Conservation (phyloP, 2,888 invertebrate genomes). For the Ceramica pisi region DNA sequence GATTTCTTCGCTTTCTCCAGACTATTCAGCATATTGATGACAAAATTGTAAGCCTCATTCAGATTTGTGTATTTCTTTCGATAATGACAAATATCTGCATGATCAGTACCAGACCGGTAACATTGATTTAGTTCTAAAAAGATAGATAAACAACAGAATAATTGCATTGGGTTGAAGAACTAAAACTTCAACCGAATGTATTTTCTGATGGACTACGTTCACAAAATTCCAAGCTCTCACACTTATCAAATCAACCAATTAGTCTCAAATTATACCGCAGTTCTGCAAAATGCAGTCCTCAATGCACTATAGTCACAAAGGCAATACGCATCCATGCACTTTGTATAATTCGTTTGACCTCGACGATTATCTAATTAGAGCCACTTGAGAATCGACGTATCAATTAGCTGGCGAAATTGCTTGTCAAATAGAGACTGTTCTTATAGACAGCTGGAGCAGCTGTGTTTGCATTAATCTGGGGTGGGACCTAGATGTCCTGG, state of each 20-base stretch:
- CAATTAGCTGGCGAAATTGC: constrained; percentile 55
- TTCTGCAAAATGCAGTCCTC: constrained; percentile 19
- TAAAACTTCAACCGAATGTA: background rate
- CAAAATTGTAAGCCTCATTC: background rate
- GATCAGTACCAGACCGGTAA: background rate
- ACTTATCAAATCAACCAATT: constrained; percentile 15
- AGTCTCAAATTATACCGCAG: constrained; percentile 15
- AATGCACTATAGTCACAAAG: constrained; percentile 41
- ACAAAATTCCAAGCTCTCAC: constrained; percentile 9
- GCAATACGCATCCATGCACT: constrained; percentile 55
- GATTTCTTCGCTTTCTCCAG: background rate
- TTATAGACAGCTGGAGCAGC: constrained; percentile 31
- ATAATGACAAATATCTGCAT: background rate
- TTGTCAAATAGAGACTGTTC: constrained; percentile 44
- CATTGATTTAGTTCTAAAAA: background rate
- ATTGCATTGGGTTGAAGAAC: no score
- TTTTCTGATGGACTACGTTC: background rate
- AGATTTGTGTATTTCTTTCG: background rate
- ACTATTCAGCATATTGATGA: background rate
- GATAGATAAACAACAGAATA: no score
- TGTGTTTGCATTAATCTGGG: constrained; percentile 37
- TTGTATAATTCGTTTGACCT: constrained; percentile 78
- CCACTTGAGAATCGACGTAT: constrained; percentile 73
- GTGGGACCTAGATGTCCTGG: constrained; percentile 42
- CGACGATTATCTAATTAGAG: constrained; percentile 77